Conservation (phyloP, 2,113 vertebrate genomes). For the Eulacestoma nigropectus region DNA sequence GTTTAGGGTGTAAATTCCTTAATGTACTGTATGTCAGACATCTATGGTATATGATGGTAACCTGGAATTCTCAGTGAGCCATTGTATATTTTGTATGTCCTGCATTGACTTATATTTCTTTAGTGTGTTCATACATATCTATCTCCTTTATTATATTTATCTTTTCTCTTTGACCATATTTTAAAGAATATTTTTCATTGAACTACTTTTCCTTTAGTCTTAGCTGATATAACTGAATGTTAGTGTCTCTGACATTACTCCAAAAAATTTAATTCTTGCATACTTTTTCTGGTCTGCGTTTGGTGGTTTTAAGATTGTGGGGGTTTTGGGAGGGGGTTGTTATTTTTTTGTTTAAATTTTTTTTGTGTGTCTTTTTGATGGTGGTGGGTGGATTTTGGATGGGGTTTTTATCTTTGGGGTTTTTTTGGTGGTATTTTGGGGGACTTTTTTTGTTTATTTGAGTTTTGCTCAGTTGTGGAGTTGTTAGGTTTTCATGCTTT, state of each 20-base stretch:
- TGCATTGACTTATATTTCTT: neutral
- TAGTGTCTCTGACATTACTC: neutral
- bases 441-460: neutral
- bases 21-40: neutral
- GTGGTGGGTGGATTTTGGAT: neutral
- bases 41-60: neutral
- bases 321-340: no score
- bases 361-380: neutral
- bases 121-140: accelerated
- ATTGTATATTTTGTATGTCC: neutral
- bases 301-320: neutral
- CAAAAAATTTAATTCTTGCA: neutral
- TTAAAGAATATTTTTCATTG: neutral
- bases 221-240: neutral
- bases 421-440: neutral
- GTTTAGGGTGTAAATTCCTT: neutral
- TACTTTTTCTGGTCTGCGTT: neutral
- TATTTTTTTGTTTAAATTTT: neutral
- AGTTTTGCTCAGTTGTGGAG: neutral
- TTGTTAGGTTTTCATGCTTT: neutral
- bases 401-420: accelerated
- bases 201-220: neutral
- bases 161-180: neutral
- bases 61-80: neutral
- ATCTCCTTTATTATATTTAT: neutral